Percentiles rank a stretch among this genome's conserved stretches.
Evolutionary conservation across 2,797 vertebrate genomes (phyloP).

Genomic region (Sebastiscus tertius): DNA sequence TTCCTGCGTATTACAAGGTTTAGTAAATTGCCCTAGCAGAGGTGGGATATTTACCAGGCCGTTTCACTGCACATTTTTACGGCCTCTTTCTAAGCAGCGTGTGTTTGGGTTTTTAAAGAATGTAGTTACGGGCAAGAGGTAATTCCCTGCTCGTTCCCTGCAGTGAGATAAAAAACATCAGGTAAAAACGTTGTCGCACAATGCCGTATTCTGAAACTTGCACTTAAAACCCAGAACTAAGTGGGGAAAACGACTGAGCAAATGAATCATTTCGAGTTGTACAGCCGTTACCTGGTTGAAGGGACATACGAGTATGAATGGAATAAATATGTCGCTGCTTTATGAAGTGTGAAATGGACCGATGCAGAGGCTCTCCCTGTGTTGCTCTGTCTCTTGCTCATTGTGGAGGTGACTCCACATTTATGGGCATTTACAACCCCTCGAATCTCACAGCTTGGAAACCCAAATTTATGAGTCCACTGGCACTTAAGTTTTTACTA

Average conservation of each 20-base stretch:
- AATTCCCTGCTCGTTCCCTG: constrained; percentile 59
- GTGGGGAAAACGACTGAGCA: constrained; percentile 59
- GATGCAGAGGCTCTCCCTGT: constrained; percentile 53
- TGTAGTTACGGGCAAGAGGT: constrained; percentile 48
- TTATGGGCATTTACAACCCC: constrained; percentile 65
- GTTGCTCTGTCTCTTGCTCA: constrained; percentile 61
- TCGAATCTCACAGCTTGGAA: constrained; percentile 57
- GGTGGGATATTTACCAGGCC: constrained; percentile 57
- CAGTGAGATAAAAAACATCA: constrained; percentile 64
- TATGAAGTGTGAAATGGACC: constrained; percentile 80
- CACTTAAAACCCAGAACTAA: constrained; percentile 51
- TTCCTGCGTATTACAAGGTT: constrained; percentile 36
- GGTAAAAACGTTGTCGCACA: constrained; percentile 47
- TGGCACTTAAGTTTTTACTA: constrained; percentile 59
- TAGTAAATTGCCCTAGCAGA: constrained; percentile 51
- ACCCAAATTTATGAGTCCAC: constrained; percentile 61
- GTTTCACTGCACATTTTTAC: constrained; percentile 61
- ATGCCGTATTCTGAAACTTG: constrained; percentile 56
- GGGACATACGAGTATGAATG: constrained; percentile 62
- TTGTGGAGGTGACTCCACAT: constrained; percentile 71
- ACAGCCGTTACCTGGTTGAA: constrained; percentile 55
- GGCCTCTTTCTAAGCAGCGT: constrained; percentile 44
- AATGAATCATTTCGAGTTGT: constrained; percentile 69
- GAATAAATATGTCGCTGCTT: constrained; percentile 74
- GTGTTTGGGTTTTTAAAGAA: constrained; percentile 61